Base-by-base conservation (phyloP, 2,113 vertebrate genomes). In the Asarcornis scutulata region DNA sequence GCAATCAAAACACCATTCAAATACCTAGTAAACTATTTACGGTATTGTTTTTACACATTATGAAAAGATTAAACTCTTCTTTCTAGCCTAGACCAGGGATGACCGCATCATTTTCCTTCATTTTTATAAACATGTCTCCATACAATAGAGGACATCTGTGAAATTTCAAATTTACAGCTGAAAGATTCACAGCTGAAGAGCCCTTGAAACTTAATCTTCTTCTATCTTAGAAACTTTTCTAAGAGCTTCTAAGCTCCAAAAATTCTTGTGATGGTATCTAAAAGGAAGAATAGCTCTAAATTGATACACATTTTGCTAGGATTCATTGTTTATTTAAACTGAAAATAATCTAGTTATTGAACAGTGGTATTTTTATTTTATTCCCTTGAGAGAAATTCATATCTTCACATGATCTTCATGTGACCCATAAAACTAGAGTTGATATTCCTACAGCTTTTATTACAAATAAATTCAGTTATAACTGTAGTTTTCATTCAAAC, bases 141-240 rank as follows among this genome's bases (percentile, higher is more conserved):
- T 7, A 16, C 4, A 91, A 83, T 7, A 83, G 18, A 67, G 4
- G 3, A 66, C 34, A 79, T 17, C 7, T 6, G 17, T 0, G 0
- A 46, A 75, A 67, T 16, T 56, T 53, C 56, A 86, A 53, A 56
- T n/a, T 16, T 22, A 75, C 6, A 79, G 29, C 22, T 44, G 72
- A 64, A 0, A 55, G 4, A 3, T 22, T 81, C 42, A 77, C 14
- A 91, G 34, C 1, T 25, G 13, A 79, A 88, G 17, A 71, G 11
- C 3, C 22, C 17, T 38, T 55, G 7, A 40, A 73, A 77, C 27
- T n/a, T 50, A 7, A 50, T 50, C 22, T 50, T 50, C 22, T 50
- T 50, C 7, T 50, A 25, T 50, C 48, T 50, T 50, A 13, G 48
- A 50, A 50, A 50, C 22, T 50, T 13, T 50, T 13, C 22, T 6